phyloP scores from a whole-genome alignment of 2,797 vertebrate genomes.

The Enteromius trimaculatus region DNA sequence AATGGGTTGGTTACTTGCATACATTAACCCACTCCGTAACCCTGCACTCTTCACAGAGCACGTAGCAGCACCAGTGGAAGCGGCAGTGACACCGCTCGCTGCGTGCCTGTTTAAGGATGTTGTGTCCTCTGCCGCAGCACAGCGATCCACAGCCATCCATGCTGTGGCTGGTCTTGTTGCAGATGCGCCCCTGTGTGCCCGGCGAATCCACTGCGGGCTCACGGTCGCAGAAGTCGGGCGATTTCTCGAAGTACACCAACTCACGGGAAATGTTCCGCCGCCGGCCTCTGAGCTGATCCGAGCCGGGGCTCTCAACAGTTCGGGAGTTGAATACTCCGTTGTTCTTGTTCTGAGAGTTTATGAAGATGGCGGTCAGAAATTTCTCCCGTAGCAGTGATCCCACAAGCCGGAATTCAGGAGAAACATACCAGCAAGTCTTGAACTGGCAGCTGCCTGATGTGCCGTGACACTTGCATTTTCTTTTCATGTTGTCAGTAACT shows the following conservation, averaged over 20 bases:
- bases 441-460: constrained; percentile 94
- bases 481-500: constrained; percentile 90
- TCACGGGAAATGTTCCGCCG: constrained; percentile 84
- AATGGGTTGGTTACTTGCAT: constrained; percentile 77
- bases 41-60: constrained; percentile 92
- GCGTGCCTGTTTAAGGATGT: constrained; percentile 86
- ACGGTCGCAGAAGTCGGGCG: constrained; percentile 90
- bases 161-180: constrained; percentile 81
- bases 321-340: constrained; percentile 89
- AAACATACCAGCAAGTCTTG: constrained; percentile 93
- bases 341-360: constrained; percentile 93
- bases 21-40: constrained; percentile 90
- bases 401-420: constrained; percentile 88
- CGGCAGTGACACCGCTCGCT: constrained; percentile 89
- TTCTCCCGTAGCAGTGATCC: constrained; percentile 85
- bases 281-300: constrained; percentile 63
- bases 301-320: constrained; percentile 62
- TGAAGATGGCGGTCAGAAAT: constrained; percentile 85
- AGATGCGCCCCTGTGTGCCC: constrained; percentile 83
- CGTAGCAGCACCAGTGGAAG: constrained; percentile 96
- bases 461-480: constrained; percentile 92
- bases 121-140: constrained; percentile 93
- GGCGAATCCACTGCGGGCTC: constrained; percentile 82
- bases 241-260: constrained; percentile 93
- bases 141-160: constrained; percentile 88